These are phyloP conservation scores for Lepidotrigona ventralis DNA, from an alignment of 1,140 invertebrate species.

Conservation along the genomic window DNA sequence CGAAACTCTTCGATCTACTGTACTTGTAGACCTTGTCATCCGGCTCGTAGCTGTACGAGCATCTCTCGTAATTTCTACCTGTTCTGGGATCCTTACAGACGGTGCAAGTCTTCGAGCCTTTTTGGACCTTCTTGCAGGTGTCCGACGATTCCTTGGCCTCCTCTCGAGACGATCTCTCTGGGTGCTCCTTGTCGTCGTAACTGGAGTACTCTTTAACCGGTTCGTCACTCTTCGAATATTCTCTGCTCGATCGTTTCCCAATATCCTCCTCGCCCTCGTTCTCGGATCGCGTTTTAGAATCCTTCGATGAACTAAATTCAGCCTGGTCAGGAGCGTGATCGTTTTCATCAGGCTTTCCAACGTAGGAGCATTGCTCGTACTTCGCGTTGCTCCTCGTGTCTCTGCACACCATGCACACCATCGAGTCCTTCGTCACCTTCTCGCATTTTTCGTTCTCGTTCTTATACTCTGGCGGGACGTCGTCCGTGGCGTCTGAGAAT, in stretches of 20 bases:
- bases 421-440: constrained; percentile 83
- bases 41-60: constrained; percentile 85
- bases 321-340: constrained; percentile 83
- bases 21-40: constrained; percentile 86
- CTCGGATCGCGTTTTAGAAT: constrained; percentile 77
- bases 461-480: constrained; percentile 52
- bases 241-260: not conserved
- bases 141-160: constrained; percentile 5
- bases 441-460: constrained; percentile 79
- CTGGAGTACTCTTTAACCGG: not conserved
- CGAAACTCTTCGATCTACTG: constrained; percentile 74
- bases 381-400: constrained; percentile 86
- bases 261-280: constrained; percentile 65
- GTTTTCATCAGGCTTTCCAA: constrained; percentile 84
- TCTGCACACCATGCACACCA: constrained; percentile 86
- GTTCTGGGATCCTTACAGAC: constrained; percentile 85
- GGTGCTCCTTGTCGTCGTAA: not conserved
- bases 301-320: constrained; percentile 69
- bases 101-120: constrained; percentile 84
- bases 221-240: constrained; percentile 10
- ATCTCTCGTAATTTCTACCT: constrained; percentile 86
- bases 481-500: constrained; percentile 61
- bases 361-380: constrained; percentile 88
- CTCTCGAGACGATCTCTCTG: not conserved
- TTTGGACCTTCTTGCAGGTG: constrained; percentile 82